Conservation (phyloP, 2,113 vertebrate genomes). For the Coptodon bakossiorum region DNA sequence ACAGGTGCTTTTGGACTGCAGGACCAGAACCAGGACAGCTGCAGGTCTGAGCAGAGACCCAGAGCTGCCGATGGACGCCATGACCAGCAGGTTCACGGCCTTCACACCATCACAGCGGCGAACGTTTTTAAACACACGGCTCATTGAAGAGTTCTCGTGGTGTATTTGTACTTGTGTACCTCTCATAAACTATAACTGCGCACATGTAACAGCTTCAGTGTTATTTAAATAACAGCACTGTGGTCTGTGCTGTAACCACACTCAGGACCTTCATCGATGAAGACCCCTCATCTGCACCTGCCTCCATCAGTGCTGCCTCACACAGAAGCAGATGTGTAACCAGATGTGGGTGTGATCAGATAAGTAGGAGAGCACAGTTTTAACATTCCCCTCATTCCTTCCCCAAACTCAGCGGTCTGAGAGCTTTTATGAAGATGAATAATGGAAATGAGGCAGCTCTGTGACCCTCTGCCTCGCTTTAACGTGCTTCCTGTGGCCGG, state of each 20-base stretch:
- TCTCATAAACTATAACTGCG: neutral
- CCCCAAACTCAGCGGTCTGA: neutral
- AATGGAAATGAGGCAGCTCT: neutral
- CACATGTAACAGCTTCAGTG: neutral
- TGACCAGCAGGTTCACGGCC: neutral
- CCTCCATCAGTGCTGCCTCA: neutral
- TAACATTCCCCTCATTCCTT: neutral
- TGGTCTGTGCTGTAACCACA: neutral
- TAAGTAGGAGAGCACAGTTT: neutral
- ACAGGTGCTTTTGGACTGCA: neutral
- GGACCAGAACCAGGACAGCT: neutral
- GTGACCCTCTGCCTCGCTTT: neutral
- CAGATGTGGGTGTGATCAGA: neutral
- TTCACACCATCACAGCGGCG: neutral
- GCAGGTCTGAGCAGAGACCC: neutral
- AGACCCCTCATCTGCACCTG: neutral
- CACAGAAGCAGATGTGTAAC: neutral
- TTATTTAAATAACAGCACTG: neutral
- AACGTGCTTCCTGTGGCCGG: neutral
- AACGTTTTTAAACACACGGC: neutral
- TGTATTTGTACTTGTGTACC: neutral
- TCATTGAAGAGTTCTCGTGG: accelerated
- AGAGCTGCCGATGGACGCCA: accelerated
- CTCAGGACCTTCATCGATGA: neutral
- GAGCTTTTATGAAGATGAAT: neutral